A percentile compares a stretch with the other conserved stretches of the same genome.
These are phyloP conservation scores for Drosophila mauritiana DNA, from an alignment of 1,140 invertebrate genomes.

Conservation along the genomic window DNA sequence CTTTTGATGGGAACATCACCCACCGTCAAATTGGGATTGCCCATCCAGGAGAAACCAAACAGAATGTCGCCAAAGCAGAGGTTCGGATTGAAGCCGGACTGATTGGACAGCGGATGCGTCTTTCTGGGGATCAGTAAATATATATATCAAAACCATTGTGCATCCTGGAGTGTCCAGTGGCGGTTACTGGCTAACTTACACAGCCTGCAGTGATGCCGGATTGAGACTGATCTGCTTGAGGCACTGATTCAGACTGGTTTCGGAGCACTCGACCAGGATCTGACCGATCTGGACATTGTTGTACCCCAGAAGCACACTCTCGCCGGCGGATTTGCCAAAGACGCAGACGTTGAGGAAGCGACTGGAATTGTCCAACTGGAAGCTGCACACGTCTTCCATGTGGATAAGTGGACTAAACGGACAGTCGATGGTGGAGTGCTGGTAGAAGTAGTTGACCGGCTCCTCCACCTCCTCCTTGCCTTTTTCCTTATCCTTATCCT, in stretches of 20 bases:
- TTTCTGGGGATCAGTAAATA: constrained; percentile 84
- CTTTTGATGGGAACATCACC: constrained; percentile 31
- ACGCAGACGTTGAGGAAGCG: constrained; percentile 94
- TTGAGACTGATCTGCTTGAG: constrained; percentile 90
- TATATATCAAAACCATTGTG: not conserved
- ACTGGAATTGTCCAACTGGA: constrained; percentile 88
- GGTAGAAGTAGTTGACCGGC: constrained; percentile 69
- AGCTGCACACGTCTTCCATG: constrained; percentile 90
- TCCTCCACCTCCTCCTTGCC: constrained; percentile 24
- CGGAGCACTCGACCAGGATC: constrained; percentile 91
- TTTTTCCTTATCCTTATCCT: constrained; percentile 23
- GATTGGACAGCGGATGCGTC: constrained; percentile 86
- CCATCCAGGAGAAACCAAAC: constrained; percentile 91
- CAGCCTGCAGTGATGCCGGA: constrained; percentile 87
- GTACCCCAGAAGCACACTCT: constrained; percentile 90
- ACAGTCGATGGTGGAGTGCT: constrained; percentile 83
- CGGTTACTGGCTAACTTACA: constrained; percentile 78
- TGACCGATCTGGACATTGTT: constrained; percentile 91
- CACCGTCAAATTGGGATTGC: constrained; percentile 64
- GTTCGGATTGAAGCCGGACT: constrained; percentile 94
- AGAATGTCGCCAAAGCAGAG: constrained; percentile 96
- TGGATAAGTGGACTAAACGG: constrained; percentile 88
- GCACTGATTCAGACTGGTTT: constrained; percentile 92
- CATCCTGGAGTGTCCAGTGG: not conserved
- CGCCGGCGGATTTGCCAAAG: constrained; percentile 87